Base-by-base conservation (phyloP, 2,888 invertebrate species). In the Lagria hirta region DNA sequence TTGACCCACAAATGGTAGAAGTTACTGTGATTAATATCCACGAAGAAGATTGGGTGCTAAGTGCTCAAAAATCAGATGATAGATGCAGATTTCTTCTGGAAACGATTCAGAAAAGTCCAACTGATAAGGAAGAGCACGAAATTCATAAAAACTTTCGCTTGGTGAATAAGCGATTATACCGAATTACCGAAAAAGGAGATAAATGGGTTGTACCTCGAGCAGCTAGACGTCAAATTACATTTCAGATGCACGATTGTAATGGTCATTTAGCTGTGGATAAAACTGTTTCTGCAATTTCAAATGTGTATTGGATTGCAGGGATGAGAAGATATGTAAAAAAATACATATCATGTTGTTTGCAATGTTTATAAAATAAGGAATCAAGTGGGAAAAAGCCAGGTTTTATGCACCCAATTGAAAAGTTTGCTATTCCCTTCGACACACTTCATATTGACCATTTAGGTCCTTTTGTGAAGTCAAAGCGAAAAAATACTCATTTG, bases 321-420 rank as follows among this genome's bases (percentile, higher is more conserved):
- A 61, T 61, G 60, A 45, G 51, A 1, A 43, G 51, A 0, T 59
- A 61, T 30, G 40, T 60, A 17, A 29, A 12, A 6, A 66, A 65
- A 40, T 62, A 62, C 27, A 55, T 62, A 3, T 33, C 7, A 1
- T 7, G 48, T 1, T 64, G 63, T 32, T 37, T 65, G 2, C 29
- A 55, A 6, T 66, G 64, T 36, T 61, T 62, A 1, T 65, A 57
- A 43, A 56, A 56, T 0, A 65, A 64, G 37, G 60, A 60, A 0
- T 41, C 43, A 4, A 33, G 46, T 55, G 46, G 67, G 0, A 6
- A 29, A 55, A 2, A 53, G 43, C 8, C 53, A 18, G 62, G 57
- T 1, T 29, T 51, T 6, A 16, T 62, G 13, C 48, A 57, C 14
- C 55, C 55, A 3, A 54, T 56, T 15, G 37, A 28, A 11, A 48